Conservation (phyloP, 2,888 invertebrate species). For the Cistogaster globosa region DNA sequence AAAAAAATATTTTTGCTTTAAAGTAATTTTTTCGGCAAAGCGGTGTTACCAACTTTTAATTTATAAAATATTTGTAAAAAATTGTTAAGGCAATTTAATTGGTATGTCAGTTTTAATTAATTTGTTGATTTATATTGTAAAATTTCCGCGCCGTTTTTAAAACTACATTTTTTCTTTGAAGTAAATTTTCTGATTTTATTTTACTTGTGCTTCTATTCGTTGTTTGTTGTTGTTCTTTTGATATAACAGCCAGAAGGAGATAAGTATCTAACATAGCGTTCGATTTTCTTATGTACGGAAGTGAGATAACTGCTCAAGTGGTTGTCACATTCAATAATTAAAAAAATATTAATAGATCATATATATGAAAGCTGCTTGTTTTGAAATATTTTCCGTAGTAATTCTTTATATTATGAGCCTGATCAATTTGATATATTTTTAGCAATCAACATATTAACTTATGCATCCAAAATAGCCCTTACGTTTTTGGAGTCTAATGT, state of each 20-base stretch:
- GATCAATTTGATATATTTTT: too few relatives aligned
- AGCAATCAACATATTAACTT: too few relatives aligned
- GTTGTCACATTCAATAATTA: slow-evolving; percentile 44
- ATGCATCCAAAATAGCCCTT: too few relatives aligned
- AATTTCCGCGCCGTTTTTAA: slow-evolving; percentile 70
- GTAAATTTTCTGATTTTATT: slow-evolving; percentile 66
- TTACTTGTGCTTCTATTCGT: slow-evolving; percentile 55
- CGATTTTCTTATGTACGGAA: not conserved
- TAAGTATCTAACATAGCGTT: slow-evolving; percentile 35
- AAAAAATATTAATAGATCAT: not conserved
- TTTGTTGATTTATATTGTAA: slow-evolving; percentile 53
- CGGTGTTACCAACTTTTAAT: slow-evolving; percentile 5
- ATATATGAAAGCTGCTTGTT: slow-evolving; percentile 27
- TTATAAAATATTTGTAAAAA: slow-evolving; percentile 62
- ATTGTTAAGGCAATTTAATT: slow-evolving; percentile 66
- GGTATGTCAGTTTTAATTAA: slow-evolving; percentile 41
- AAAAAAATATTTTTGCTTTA: slow-evolving; percentile 48
- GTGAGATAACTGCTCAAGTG: slow-evolving; percentile 9
- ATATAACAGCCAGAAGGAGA: slow-evolving; percentile 57
- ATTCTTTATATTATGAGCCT: too few relatives aligned
- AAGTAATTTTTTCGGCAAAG: slow-evolving; percentile 24
- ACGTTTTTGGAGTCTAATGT: too few relatives aligned
- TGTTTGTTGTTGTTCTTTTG: slow-evolving; percentile 69
- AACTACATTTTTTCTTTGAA: slow-evolving; percentile 68
- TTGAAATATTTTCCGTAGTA: not conserved